phyloP scores from a whole-genome alignment of 2,888 invertebrate genomes.

The Idaea straminata region DNA sequence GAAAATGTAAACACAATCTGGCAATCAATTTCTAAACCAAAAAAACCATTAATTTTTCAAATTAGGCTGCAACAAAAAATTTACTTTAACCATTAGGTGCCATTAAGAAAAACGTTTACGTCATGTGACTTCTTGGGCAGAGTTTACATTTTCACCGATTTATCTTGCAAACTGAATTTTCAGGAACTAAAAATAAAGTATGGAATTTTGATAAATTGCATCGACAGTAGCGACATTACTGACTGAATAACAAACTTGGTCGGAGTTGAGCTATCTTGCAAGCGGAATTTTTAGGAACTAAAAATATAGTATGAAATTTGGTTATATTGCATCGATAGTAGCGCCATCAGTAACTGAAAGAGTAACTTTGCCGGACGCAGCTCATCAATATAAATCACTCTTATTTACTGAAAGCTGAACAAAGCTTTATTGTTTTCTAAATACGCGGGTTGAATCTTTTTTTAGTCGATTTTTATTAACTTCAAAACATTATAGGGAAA shows the following conservation, averaged over 20 bases:
- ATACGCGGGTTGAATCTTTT: not conserved
- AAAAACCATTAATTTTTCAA: not conserved
- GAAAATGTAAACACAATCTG: no score
- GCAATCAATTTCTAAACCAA: not conserved
- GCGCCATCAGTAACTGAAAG: not conserved
- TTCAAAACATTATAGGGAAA: no score
- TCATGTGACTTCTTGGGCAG: not conserved
- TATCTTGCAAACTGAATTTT: not conserved
- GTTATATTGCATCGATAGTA: not conserved
- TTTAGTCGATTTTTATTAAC: no score
- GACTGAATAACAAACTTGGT: not conserved
- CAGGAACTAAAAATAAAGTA: not conserved
- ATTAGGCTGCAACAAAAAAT: not conserved
- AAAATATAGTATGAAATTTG: not conserved
- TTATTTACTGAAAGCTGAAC: not conserved
- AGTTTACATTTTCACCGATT: not conserved
- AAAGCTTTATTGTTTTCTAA: not conserved
- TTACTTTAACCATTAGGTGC: not conserved
- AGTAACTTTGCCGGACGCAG: not conserved
- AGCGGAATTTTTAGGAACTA: not conserved
- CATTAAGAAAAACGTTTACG: not conserved
- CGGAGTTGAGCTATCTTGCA: not conserved
- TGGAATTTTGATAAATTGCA: not conserved
- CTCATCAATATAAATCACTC: not conserved
- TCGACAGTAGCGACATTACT: not conserved